Evolutionary conservation across 2,797 vertebrate genomes (phyloP), one percentile per base, ranked within the genome.

Genomic region (Artibeus lituratus): DNA sequence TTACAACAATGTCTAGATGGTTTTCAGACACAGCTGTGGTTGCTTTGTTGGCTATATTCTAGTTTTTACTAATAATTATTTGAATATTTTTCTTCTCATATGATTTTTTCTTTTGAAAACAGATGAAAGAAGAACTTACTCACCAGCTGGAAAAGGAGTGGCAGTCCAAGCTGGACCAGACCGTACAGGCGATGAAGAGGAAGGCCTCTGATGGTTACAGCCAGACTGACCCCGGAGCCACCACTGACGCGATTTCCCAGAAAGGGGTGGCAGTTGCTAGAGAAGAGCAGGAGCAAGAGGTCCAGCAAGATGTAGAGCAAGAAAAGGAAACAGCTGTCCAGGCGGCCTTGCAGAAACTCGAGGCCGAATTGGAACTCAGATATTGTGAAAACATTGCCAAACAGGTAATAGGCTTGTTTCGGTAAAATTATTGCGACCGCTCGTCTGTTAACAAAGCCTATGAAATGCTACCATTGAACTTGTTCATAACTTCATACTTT

Each of bases 111-210:
- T 98, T 94, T 93, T 97, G 94, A 96, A 96, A 96, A 72, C 96
- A 99, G 98, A 97, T 94, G 85, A 98, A 96, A 96, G 97, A 98
- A 65, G 97, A 93, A 87, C 94, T 96, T 78, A 96, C 97, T 96
- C 89, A 98, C 81, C 96, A 99, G 98, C 95, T 98, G 97, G 99
- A 99, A 98, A 98, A 95, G 94, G 98, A 98, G 70, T 99, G 99
- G 99, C 98, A 96, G 76, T 98, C 96, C 87, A 99, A 98, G 94
- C 96, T 99, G 95, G 98, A 99, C 87, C 96, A 97, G 10, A 96
- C 96, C 47, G 5, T 98, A 82, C 95, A 98, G 92, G 98, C 98
- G 91, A 51, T 81, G 4, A 98, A 96, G 92, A 98, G 96, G 95
- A 91, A 87, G 83, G 86, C 86, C 62, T 95, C 91, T 44, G 98